Percentiles rank a stretch among this genome's conserved stretches.
phyloP scores from a whole-genome alignment of 2,797 vertebrate species.

The Triplophysa yarkandensis region DNA sequence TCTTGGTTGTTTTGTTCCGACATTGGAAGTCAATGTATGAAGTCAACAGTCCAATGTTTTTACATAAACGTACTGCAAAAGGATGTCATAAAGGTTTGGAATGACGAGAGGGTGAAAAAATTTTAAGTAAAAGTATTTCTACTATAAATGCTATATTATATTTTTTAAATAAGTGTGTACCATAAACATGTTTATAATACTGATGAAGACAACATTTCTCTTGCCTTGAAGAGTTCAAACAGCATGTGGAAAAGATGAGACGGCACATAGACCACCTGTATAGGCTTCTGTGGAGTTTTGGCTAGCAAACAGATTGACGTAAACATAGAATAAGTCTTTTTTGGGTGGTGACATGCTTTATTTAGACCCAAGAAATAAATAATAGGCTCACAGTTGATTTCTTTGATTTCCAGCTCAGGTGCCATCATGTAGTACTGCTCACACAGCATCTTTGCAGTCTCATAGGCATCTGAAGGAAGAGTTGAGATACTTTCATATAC shows the following conservation, averaged over 20 bases:
- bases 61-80: too few species aligned
- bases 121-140: too few species aligned
- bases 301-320: conserved; percentile 65
- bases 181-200: too few species aligned
- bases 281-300: conserved; percentile 81
- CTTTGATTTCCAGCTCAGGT: conserved; percentile 81
- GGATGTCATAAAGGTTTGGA: too few species aligned
- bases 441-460: conserved; percentile 87
- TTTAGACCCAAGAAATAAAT: not conserved
- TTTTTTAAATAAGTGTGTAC: too few species aligned
- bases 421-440: conserved; percentile 83
- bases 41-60: too few species aligned
- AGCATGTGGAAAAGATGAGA: conserved; percentile 74
- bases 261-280: conserved; percentile 89
- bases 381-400: conserved; percentile 80
- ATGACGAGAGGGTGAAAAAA: not conserved
- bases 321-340: not conserved
- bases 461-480: conserved; percentile 79
- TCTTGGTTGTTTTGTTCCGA: too few species aligned
- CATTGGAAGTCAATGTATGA: too few species aligned
- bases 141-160: too few species aligned
- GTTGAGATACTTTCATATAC: conserved; percentile 24
- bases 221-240: conserved; percentile 61
- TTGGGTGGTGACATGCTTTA: not conserved
- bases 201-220: conserved; percentile 7